Evolutionary conservation across 2,113 vertebrate genomes (phyloP), one percentile per base, ranked within the genome.

Genomic region (Nansenia antarctica): DNA sequence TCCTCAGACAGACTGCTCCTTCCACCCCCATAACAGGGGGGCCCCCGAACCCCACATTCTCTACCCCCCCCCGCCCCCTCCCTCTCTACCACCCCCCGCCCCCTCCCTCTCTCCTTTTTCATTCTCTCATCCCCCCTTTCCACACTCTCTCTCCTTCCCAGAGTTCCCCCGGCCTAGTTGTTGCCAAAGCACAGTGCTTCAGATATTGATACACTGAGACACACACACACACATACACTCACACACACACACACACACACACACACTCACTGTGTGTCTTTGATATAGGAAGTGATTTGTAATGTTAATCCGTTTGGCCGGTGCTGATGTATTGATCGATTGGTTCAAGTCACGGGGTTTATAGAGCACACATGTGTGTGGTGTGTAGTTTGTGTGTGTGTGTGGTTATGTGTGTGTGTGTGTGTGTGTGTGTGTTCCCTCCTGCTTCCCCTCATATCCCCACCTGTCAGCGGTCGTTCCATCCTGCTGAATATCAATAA

Each of bases 201-300:
- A 30, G 60, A 64, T 14, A 29, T 52, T 73, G 59, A 69, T 69
- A 37, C 53, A 73, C 65, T n/a, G 7, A 37, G 24, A 18, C 58
- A 55, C 61, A 42, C 47, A 65, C n/a, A n/a, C n/a, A n/a, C n/a
- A n/a, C n/a, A n/a, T n/a, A n/a, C n/a, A n/a, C n/a, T n/a, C n/a
- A n/a, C n/a, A n/a, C n/a, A n/a, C n/a, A n/a, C n/a, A n/a, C n/a
- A n/a, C n/a, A n/a, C n/a, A n/a, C n/a, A n/a, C n/a, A n/a, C n/a
- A n/a, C n/a, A n/a, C n/a, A n/a, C n/a, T n/a, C n/a, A n/a, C n/a
- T n/a, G n/a, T n/a, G n/a, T 79, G 70, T 59, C 42, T 59, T 52
- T 69, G 52, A 74, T 18, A 53, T 31, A 58, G 49, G 57, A 68
- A 72, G 69, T 14, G 35, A 79, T 83, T 60, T 67, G 70, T 69